Evolutionary conservation across 2,888 invertebrate genomes (phyloP), one percentile per base, ranked within the genome.

Genomic region (Serrognathus titanus): DNA sequence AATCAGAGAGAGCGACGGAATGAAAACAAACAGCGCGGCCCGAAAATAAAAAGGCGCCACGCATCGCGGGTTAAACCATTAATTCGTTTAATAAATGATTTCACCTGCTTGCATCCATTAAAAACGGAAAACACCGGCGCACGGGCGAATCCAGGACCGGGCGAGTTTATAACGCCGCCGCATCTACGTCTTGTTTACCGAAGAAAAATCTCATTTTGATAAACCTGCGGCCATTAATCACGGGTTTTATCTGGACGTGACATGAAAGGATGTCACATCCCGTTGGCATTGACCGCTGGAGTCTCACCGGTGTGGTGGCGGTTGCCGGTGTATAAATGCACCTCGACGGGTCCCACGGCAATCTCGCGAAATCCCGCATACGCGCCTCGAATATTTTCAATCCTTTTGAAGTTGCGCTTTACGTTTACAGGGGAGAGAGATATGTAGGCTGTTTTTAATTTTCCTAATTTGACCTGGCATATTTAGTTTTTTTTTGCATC

Each of bases 241-340:
- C 72, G 59, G 69, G 72, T 72, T 74, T 74, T 74, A 74, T 73
- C 74, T 72, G 71, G 69, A 73, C 75, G 73, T 74, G 75, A 75
- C 74, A 67, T 73, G 72, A 73, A 75, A 74, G 72, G 75, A 72
- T 71, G 72, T 72, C 70, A 68, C 70, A 67, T 72, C 71, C 69
- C 69, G 68, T 69, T 66, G 62, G 64, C 68, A 66, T 67, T 67
- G 69, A 69, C 68, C 70, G 69, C 59, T 58, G 60, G 62, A 62
- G 60, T 40, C 53, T 58, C 56, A 46, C 51, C 53, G 16, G 45
- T 20, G 35, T 9, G 9, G 10, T 31, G 4, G n/a, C 48, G 20
- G 11, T 35, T 48, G 48, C 11, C 37, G 12, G 16, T 48, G 57
- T 58, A 57, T 57, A 57, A 60, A 60, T 59, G 64, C 64, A 68